Conservation (phyloP, 1,140 invertebrate species). For the silkworm (Bombyx mori) region DNA sequence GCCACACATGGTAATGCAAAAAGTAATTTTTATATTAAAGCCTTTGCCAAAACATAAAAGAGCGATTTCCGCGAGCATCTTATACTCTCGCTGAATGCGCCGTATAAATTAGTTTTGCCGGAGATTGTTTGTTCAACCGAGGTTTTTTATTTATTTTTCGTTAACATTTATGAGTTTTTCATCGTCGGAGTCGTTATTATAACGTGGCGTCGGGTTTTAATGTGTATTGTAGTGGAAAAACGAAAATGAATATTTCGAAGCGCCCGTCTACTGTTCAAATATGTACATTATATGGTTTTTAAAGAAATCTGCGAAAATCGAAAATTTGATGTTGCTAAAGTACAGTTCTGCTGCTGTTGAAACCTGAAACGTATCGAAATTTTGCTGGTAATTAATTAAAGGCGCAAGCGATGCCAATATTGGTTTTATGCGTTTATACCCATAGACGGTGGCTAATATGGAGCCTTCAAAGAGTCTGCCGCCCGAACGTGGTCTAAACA, state of each 20-base stretch:
- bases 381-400: slow-evolving; percentile 62
- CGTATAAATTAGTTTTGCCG: slow-evolving; percentile 67
- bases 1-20: slow-evolving; percentile 59
- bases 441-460: slow-evolving; percentile 55
- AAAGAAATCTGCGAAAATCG: too few species aligned
- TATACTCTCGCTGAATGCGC: slow-evolving; percentile 43
- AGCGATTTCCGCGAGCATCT: slow-evolving; percentile 47
- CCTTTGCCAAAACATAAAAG: slow-evolving; percentile 66
- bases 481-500: slow-evolving; percentile 26
- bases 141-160: slow-evolving; percentile 57
- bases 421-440: slow-evolving; percentile 42
- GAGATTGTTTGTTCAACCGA: slow-evolving; percentile 60
- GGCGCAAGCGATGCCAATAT: slow-evolving; percentile 53
- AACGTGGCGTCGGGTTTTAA: slow-evolving; percentile 17
- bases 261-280: too few species aligned
- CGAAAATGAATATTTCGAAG: slow-evolving; percentile 20
- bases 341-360: slow-evolving; percentile 23
- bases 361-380: slow-evolving; percentile 28
- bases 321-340: slow-evolving; percentile 14
- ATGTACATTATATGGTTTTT: too few species aligned
- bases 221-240: slow-evolving; percentile 24
- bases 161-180: slow-evolving; percentile 67
- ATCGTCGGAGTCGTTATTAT: slow-evolving; percentile 12
- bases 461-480: slow-evolving; percentile 42
- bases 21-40: slow-evolving; percentile 69